Percentiles rank a stretch among this genome's conserved stretches.
phyloP scores from a whole-genome alignment of 2,113 vertebrate species.

The Grus americana region DNA sequence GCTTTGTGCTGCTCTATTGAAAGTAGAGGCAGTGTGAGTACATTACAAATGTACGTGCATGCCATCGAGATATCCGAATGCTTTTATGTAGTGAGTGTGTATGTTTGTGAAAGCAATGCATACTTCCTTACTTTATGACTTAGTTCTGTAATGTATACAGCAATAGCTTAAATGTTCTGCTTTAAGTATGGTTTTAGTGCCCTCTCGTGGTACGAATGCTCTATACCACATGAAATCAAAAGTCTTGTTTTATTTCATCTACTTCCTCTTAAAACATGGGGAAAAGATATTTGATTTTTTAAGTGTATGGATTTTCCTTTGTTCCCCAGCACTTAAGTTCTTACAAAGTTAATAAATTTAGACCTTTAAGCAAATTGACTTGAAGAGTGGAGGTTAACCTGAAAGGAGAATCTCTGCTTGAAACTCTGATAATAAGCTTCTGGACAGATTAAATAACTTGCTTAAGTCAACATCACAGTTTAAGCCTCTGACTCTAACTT shows the following conservation, averaged over 20 bases:
- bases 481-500: neutral
- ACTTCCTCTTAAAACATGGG: neutral
- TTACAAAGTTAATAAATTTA: neutral
- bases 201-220: constrained; percentile 43
- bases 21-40: neutral
- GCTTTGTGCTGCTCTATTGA: neutral
- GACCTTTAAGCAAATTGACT: neutral
- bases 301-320: neutral
- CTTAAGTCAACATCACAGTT: neutral
- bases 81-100: neutral
- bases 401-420: neutral
- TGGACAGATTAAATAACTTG: neutral
- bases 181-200: constrained; percentile 19
- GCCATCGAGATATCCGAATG: neutral
- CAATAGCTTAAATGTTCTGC: neutral
- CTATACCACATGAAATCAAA: neutral
- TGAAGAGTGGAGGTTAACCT: neutral
- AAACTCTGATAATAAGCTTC: neutral
- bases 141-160: neutral
- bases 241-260: neutral
- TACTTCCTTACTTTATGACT: neutral
- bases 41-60: neutral
- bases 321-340: neutral
- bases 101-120: neutral
- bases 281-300: neutral